Conservation (phyloP, 2,888 invertebrate genomes). For the Dendrolimus houi region DNA sequence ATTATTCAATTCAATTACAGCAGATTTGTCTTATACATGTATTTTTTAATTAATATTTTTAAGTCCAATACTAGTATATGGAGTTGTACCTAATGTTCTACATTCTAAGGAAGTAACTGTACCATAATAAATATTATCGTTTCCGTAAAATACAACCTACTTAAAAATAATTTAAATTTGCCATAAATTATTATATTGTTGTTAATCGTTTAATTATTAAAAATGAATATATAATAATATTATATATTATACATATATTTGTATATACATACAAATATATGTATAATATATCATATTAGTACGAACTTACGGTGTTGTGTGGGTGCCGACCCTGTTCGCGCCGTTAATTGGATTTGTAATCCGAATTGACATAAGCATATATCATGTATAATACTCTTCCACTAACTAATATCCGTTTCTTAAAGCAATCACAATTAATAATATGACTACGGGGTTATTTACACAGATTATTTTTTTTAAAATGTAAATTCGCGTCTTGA, state of each 20-base stretch:
- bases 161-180: neutral
- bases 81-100: no score
- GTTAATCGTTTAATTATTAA: neutral
- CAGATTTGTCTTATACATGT: no score
- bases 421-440: no score
- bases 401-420: neutral
- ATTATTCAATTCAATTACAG: no score
- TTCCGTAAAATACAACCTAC: neutral
- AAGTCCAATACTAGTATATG: no score
- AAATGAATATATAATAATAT: neutral
- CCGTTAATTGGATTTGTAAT: slow-evolving; percentile 38
- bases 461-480: no score
- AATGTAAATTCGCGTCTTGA: no score
- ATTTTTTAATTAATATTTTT: no score
- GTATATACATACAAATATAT: no score
- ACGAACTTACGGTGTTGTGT: slow-evolving; percentile 12
- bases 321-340: slow-evolving; percentile 21
- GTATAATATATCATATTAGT: neutral
- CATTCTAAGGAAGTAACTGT: neutral
- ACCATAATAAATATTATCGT: neutral
- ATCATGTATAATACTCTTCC: neutral
- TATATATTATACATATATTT: no score
- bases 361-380: slow-evolving; percentile 24
- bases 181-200: neutral
- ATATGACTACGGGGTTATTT: no score